Conservation (phyloP, 1,140 invertebrate species). For the Cardiocondyla obscurior region DNA sequence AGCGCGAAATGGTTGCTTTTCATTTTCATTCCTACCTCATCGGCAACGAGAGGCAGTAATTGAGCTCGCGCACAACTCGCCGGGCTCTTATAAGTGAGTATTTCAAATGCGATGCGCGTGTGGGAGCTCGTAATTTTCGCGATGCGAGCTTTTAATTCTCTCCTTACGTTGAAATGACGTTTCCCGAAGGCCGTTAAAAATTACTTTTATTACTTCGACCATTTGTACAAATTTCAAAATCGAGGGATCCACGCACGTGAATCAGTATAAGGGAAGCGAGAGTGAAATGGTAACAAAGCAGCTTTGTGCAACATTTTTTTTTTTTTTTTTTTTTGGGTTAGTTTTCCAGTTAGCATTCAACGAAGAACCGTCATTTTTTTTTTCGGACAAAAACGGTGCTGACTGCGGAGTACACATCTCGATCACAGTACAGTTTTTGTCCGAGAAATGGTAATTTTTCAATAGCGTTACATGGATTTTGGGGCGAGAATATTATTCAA, state of each 20-base stretch:
- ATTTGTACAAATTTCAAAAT: constrained; percentile 7
- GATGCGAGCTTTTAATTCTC: background rate
- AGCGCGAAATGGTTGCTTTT: constrained; percentile 20
- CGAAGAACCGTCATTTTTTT: constrained; percentile 20
- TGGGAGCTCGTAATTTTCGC: background rate
- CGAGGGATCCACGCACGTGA: background rate
- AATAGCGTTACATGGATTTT: background rate
- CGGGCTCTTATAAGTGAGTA: background rate
- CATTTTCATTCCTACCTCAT: background rate
- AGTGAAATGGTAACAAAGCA: background rate
- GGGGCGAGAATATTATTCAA: background rate
- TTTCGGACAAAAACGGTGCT: constrained; percentile 3
- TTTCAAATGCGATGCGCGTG: background rate
- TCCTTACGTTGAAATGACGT: background rate
- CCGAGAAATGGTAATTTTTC: constrained; percentile 8
- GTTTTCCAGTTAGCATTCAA: constrained; percentile 19
- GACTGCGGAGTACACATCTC: background rate
- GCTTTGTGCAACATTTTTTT: constrained; percentile 1
- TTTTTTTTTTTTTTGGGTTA: constrained; percentile 16
- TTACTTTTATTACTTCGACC: background rate
- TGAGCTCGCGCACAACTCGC: background rate
- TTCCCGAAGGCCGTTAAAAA: background rate
- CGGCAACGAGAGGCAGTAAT: constrained; percentile 17
- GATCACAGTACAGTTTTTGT: constrained; percentile 13
- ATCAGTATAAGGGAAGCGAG: background rate